Conservation (phyloP, 2,888 invertebrate species). For the Ecliptopera silaceata region DNA sequence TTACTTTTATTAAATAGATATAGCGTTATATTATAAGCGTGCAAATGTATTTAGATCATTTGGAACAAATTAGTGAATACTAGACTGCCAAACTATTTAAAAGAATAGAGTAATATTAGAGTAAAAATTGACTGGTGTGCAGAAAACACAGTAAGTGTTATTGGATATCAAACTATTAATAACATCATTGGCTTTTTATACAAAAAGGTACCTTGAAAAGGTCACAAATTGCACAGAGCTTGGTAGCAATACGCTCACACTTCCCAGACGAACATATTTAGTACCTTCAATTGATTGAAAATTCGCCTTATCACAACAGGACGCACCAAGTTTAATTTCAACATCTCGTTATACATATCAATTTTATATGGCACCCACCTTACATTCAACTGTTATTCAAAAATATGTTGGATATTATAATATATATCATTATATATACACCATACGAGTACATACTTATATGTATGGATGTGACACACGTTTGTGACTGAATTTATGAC, state of each 20-base stretch:
- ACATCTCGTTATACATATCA: constrained; percentile 54
- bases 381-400: constrained; percentile 51
- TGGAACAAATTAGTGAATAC: constrained; percentile 14
- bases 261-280: constrained; percentile 73
- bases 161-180: constrained; percentile 37
- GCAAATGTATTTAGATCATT: constrained; percentile 11
- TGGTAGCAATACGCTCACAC: constrained; percentile 81
- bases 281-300: constrained; percentile 62
- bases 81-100: constrained; percentile 5
- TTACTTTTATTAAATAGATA: constrained; percentile 17
- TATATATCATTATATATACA: too few relatives aligned
- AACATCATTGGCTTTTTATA: constrained; percentile 68
- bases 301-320: constrained; percentile 67
- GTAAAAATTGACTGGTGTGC: constrained; percentile 13
- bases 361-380: constrained; percentile 74
- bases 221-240: constrained; percentile 77
- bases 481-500: neutral
- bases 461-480: constrained; percentile 7
- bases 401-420: constrained; percentile 9
- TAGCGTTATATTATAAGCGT: constrained; percentile 9
- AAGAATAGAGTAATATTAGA: constrained; percentile 16
- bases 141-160: constrained; percentile 25
- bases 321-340: constrained; percentile 65
- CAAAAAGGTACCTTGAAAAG: constrained; percentile 59
- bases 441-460: constrained; percentile 20